Conservation (phyloP, 2,797 vertebrate genomes). For the Erethizon dorsatum region DNA sequence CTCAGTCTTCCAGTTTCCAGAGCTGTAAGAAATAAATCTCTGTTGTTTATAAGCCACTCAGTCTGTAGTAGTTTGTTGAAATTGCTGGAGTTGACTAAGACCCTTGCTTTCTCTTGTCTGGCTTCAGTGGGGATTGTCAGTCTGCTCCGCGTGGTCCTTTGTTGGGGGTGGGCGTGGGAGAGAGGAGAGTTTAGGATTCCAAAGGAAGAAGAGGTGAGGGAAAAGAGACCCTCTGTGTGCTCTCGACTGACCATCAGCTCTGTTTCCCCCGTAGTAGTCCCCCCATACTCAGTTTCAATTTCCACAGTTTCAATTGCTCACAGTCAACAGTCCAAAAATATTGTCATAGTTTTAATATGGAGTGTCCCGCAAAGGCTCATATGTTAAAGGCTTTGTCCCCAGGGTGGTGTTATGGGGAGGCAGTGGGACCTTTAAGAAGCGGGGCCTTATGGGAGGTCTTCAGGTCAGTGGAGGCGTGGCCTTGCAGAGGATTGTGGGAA, state of each 20-base stretch:
- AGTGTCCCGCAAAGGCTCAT: not conserved
- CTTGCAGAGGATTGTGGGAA: not conserved
- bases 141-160: not conserved
- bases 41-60: not conserved
- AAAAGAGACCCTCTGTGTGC: not conserved
- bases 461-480: not conserved
- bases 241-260: not conserved
- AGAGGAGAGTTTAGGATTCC: not conserved
- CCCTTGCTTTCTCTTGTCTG: not conserved
- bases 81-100: not conserved
- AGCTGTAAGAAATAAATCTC: not conserved
- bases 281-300: not conserved
- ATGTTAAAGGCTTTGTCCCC: not conserved
- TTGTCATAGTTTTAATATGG: not conserved
- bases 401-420: not conserved
- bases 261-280: not conserved
- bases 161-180: not conserved
- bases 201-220: not conserved
- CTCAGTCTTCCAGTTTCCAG: not conserved
- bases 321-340: not conserved
- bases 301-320: not conserved
- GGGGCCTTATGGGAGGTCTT: not conserved
- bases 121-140: not conserved
- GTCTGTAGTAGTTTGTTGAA: not conserved
- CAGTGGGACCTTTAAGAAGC: not conserved